A percentile compares a stretch with the other conserved stretches of the same genome.
phyloP scores from a whole-genome alignment of 2,797 vertebrate species.

The Octomys mimax region DNA sequence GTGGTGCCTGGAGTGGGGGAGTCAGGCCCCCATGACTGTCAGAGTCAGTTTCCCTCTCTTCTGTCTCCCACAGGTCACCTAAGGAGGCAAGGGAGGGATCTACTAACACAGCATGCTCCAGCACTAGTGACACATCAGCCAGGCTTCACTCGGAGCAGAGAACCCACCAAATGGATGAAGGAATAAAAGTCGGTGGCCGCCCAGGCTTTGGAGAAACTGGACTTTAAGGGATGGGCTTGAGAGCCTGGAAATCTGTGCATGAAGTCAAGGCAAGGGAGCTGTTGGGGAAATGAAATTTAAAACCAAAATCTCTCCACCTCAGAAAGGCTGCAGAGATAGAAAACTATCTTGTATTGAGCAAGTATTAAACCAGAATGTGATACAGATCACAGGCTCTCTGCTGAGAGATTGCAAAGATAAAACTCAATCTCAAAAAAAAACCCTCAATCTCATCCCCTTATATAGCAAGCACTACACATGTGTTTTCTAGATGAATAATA shows the following conservation, averaged over 20 bases:
- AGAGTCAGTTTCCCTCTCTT: not conserved
- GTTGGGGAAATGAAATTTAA: not conserved
- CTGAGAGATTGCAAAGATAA: not conserved
- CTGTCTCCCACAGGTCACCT: not conserved
- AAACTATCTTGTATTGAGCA: not conserved
- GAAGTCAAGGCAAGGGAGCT: not conserved
- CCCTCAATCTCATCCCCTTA: not conserved
- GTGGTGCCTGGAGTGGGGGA: not conserved
- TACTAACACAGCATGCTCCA: not conserved
- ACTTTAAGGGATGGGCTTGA: not conserved
- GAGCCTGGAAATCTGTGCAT: not conserved
- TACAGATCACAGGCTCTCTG: not conserved
- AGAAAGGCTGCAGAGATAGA: not conserved
- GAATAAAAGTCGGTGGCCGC: not conserved
- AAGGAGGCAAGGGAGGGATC: not conserved
- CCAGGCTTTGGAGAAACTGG: not conserved
- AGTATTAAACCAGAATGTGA: not conserved
- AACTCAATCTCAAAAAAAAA: not conserved
- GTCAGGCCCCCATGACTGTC: not conserved
- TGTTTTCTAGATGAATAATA: conserved; percentile 3
- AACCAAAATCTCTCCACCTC: not conserved
- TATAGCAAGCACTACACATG: not conserved
- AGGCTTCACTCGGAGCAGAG: not conserved
- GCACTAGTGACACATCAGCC: not conserved
- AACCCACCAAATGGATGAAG: not conserved